Conservation (phyloP, 2,888 invertebrate species). For the Epinotia brunnichana region DNA sequence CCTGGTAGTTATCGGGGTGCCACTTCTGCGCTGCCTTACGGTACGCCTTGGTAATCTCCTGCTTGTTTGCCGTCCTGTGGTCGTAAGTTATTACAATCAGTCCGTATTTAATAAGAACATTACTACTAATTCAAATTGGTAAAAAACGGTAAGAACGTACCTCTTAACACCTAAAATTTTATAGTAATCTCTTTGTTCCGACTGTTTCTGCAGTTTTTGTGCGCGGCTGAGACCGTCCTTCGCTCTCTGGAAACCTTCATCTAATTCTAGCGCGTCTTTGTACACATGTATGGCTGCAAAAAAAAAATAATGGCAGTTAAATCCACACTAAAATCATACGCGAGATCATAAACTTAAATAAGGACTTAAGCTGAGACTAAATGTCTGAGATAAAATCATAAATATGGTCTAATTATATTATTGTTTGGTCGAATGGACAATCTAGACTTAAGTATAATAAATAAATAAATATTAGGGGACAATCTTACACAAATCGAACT, state of each 20-base stretch:
- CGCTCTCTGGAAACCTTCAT: constrained; percentile 90
- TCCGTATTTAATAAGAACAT: neutral
- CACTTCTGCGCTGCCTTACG: constrained; percentile 98
- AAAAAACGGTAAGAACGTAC: constrained; percentile 50
- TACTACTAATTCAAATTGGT: neutral
- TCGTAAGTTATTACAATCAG: neutral
- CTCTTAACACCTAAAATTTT: constrained; percentile 97
- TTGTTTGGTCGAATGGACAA: neutral
- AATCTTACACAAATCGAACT: too few relatives aligned
- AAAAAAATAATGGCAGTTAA: constrained; percentile 2
- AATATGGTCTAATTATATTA: neutral
- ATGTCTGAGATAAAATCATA: neutral
- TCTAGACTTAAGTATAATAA: too few relatives aligned
- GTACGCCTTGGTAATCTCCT: constrained; percentile 97
- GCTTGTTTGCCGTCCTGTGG: constrained; percentile 90
- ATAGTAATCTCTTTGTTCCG: constrained; percentile 97
- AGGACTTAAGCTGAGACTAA: neutral
- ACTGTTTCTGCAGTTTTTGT: constrained; percentile 95
- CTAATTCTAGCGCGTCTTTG: constrained; percentile 92
- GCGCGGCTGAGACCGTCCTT: constrained; percentile 95
- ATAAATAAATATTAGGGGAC: too few relatives aligned
- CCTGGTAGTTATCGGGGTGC: constrained; percentile 98
- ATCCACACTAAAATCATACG: neutral
- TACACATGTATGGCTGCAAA: constrained; percentile 92
- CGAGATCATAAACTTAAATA: neutral